These are phyloP conservation scores for Pogoniulus pusillus DNA, from an alignment of 2,797 vertebrate genomes.

Conservation along the genomic window DNA sequence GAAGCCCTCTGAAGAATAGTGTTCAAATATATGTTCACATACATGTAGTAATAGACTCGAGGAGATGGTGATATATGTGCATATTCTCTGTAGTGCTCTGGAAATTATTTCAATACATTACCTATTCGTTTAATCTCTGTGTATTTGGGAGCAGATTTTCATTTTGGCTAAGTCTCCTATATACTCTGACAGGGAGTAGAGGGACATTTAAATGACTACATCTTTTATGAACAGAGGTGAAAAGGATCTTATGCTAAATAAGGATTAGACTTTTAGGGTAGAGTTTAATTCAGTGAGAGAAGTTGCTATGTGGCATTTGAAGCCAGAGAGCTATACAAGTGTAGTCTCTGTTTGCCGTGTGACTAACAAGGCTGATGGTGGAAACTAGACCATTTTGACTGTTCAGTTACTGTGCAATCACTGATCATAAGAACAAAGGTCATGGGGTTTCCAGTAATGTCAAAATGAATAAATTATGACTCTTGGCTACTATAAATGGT, in stretches of 20 bases:
- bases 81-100: not conserved
- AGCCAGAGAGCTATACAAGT: not conserved
- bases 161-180: slow-evolving; percentile 8
- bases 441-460: fast-evolving
- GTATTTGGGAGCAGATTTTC: slow-evolving; percentile 25
- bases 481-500: not conserved
- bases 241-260: slow-evolving; percentile 58
- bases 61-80: not conserved
- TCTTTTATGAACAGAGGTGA: slow-evolving; percentile 6
- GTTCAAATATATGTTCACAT: not conserved
- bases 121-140: slow-evolving; percentile 1
- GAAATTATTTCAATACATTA: not conserved
- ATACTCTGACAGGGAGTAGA: not conserved
- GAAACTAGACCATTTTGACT: slow-evolving; percentile 10
- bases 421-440: not conserved
- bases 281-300: slow-evolving; percentile 37
- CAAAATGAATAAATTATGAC: not conserved
- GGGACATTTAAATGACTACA: slow-evolving; percentile 29
- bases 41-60: not conserved
- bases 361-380: not conserved
- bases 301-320: not conserved
- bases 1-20: slow-evolving; percentile 3
- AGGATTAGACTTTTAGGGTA: slow-evolving; percentile 28
- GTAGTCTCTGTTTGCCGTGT: not conserved
- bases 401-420: not conserved